phyloP scores from a whole-genome alignment of 2,113 vertebrate species.

The Balaenoptera acutorostrata region DNA sequence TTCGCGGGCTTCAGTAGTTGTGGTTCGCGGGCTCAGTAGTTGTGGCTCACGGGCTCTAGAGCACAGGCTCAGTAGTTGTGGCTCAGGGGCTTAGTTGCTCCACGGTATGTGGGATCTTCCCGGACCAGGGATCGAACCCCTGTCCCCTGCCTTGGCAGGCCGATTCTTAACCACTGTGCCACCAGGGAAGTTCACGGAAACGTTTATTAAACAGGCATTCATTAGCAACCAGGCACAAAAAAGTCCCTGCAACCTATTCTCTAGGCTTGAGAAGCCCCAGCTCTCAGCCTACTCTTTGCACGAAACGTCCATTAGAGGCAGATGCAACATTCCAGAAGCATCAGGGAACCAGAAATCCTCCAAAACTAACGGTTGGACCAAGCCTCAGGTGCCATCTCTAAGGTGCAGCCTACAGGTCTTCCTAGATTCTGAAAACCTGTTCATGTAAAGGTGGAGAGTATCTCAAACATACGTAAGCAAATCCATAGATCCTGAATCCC shows the following conservation, averaged over 20 bases:
- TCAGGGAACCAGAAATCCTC: neutral
- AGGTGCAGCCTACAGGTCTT: neutral
- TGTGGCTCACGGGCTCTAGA: too few species aligned
- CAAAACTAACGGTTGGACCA: neutral
- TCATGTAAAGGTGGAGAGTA: neutral
- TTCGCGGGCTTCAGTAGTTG: too few species aligned
- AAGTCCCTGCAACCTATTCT: neutral
- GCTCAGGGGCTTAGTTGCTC: too few species aligned
- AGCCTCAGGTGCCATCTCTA: neutral
- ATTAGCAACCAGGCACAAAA: neutral
- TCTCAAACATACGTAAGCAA: neutral
- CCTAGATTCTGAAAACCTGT: neutral
- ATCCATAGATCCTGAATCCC: neutral
- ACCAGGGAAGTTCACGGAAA: neutral
- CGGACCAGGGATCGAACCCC: too few species aligned
- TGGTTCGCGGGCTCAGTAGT: too few species aligned
- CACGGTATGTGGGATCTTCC: too few species aligned
- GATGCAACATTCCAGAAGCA: neutral
- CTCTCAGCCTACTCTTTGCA: neutral
- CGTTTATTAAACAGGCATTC: neutral
- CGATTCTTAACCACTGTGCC: too few species aligned
- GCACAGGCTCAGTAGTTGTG: too few species aligned
- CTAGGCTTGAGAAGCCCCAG: neutral
- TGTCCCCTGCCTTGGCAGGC: too few species aligned
- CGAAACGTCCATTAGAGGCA: neutral